A percentile compares a stretch with the other conserved stretches of the same genome.
Conservation (phyloP, 2,797 vertebrate genomes). For the Cuniculus paca region DNA sequence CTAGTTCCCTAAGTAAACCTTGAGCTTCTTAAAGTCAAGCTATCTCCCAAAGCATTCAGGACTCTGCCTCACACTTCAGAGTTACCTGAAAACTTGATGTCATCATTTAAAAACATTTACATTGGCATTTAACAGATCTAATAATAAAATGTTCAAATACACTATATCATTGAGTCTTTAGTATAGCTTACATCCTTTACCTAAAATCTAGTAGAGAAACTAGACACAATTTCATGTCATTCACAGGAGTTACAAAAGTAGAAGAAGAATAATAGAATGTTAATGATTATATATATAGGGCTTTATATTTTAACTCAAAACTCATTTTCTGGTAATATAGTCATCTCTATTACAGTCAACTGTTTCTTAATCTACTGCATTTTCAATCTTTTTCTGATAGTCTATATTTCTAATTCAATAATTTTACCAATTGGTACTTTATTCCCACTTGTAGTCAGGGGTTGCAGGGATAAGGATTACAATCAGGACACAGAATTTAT, state of each 20-base stretch:
- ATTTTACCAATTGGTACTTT: background rate
- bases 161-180: background rate
- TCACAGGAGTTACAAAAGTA: background rate
- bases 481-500: too few relatives aligned
- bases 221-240: background rate
- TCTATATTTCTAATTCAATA: slow-evolving; percentile 18
- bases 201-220: background rate
- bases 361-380: slow-evolving; percentile 50
- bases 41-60: background rate
- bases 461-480: too few relatives aligned
- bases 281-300: background rate
- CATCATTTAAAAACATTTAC: slow-evolving; percentile 21
- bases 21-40: background rate
- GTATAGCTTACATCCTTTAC: slow-evolving; percentile 7
- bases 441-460: too few relatives aligned
- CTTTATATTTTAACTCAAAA: slow-evolving; percentile 49
- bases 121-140: background rate
- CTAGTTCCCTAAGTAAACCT: background rate
- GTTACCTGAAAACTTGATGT: slow-evolving; percentile 23
- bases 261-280: slow-evolving; percentile 3
- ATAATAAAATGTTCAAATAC: slow-evolving; percentile 23
- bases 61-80: background rate
- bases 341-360: background rate
- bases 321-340: slow-evolving; percentile 8
- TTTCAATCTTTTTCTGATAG: background rate